Evolutionary conservation across 1,140 invertebrate species (phyloP), one percentile per base, ranked within the genome.

Genomic region (Brachionus plicatilis): DNA sequence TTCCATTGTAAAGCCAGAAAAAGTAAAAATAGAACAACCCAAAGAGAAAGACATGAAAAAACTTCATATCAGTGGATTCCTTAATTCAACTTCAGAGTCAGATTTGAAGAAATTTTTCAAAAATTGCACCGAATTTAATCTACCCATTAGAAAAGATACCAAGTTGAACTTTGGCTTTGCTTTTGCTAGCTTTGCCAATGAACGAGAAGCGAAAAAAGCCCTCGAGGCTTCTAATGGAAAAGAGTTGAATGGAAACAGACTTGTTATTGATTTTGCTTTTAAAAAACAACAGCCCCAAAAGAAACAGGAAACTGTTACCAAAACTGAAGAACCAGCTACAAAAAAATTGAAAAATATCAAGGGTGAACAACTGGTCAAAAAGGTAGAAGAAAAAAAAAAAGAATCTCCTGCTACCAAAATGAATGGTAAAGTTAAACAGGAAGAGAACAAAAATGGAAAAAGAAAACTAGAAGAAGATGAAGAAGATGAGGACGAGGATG

Each of bases 391-490:
- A 27, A 82, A 82, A 68, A 82, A 68, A 17, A 20, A 82, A 82
- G 79, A 82, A 60, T 12, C 29, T 37, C 43, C 47, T 17, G 47
- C n/a, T 17, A 41, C 37, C n/a, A 56, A 82, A 82, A 37, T 43
- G 20, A 45, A 82, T 27, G 79, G 17, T 68, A 82, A 82, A 60
- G 41, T 6, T 2, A 29, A 79, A 56, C 41, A 79, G 24, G 76
- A 60, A 27, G 47, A 79, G 17, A 53, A 79, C 7, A 79, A 33
- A 43, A 68, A 60, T 68, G 43, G 43, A 45, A 82, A 82, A 56
- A 82, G 79, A 82, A 82, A 82, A 68, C 27, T 65, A 68, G 79
- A 82, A 68, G 79, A 65, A n/a, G 79, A 82, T 37, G 79, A 80
- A 1, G 76, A 80, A 14, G 76, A 80, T 2, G 76, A 80, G 0